phyloP scores from a whole-genome alignment of 2,797 vertebrate genomes.

The Champsocephalus esox region DNA sequence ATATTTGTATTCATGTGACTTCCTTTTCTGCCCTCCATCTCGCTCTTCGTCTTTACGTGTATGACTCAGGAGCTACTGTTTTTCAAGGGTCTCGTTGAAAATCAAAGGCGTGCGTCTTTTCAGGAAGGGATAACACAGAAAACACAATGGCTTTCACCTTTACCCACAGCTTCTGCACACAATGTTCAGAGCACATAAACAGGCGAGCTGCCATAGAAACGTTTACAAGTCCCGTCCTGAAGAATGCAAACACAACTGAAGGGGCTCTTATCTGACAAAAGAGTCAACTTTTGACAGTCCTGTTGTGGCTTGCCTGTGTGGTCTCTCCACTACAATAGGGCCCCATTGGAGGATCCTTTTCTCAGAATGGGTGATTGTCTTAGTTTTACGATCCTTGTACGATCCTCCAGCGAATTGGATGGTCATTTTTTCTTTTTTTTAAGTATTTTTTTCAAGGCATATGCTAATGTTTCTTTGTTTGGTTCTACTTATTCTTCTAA shows the following conservation, averaged over 20 bases:
- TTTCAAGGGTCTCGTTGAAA: background rate
- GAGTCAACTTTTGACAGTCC: conserved; percentile 74
- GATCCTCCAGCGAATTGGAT: background rate
- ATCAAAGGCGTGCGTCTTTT: conserved; percentile 11
- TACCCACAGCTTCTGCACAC: conserved; percentile 28
- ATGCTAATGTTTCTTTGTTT: too few species aligned
- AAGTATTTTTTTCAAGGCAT: too few species aligned
- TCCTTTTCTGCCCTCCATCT: background rate
- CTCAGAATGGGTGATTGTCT: conserved; percentile 23
- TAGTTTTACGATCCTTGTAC: background rate
- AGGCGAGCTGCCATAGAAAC: conserved; percentile 72
- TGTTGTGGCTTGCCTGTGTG: conserved; percentile 72
- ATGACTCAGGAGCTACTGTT: conserved; percentile 11
- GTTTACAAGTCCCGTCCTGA: conserved; percentile 79
- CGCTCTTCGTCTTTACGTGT: background rate
- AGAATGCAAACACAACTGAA: conserved; percentile 75
- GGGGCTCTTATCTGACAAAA: conserved; percentile 69
- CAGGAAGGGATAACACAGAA: conserved; percentile 17
- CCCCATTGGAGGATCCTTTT: conserved; percentile 18
- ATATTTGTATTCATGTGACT: background rate
- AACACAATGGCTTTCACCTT: conserved; percentile 57
- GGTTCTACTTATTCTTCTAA: too few species aligned
- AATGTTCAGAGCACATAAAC: conserved; percentile 37
- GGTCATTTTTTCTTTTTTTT: background rate
- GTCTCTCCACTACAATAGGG: conserved; percentile 31